Conservation (phyloP, 2,888 invertebrate species). For the Drosophila austrosaltans region DNA sequence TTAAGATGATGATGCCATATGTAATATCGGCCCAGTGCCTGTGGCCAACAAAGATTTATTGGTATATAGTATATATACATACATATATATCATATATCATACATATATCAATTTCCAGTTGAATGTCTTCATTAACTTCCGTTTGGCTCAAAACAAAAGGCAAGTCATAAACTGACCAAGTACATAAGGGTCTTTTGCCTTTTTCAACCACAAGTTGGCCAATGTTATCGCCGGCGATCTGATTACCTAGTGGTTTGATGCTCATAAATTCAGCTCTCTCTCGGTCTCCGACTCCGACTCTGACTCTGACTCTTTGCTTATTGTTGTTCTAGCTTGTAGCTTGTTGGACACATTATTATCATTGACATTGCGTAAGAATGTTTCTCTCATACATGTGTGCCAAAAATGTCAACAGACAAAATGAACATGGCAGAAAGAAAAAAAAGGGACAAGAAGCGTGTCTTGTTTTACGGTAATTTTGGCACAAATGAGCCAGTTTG, state of each 20-base stretch:
- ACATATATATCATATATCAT: conserved; percentile 1
- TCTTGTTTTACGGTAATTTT: conserved; percentile 58
- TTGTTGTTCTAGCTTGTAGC: conserved; percentile 27
- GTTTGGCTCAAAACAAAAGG: conserved; percentile 40
- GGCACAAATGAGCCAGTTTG: conserved; percentile 54
- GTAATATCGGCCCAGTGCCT: conserved; percentile 2
- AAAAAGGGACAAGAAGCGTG: conserved; percentile 37
- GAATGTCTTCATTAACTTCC: conserved; percentile 42
- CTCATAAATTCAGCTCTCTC: conserved; percentile 43
- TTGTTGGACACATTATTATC: conserved; percentile 67
- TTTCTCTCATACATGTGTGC: conserved; percentile 45
- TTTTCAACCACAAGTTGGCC: conserved; percentile 30
- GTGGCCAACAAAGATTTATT: conserved; percentile 40
- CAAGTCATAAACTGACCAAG: conserved; percentile 27
- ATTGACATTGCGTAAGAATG: conserved; percentile 55
- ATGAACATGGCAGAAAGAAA: conserved; percentile 24
- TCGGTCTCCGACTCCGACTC: background rate
- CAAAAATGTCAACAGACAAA: conserved; percentile 34
- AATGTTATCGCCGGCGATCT: conserved; percentile 54
- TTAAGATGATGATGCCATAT: conserved; percentile 28
- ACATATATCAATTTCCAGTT: conserved; percentile 25
- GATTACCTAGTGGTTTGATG: conserved; percentile 55
- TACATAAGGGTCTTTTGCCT: background rate
- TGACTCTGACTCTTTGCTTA: background rate
- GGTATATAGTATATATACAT: background rate